Conservation (phyloP, 2,888 invertebrate genomes). For the Tridacna gigas region DNA sequence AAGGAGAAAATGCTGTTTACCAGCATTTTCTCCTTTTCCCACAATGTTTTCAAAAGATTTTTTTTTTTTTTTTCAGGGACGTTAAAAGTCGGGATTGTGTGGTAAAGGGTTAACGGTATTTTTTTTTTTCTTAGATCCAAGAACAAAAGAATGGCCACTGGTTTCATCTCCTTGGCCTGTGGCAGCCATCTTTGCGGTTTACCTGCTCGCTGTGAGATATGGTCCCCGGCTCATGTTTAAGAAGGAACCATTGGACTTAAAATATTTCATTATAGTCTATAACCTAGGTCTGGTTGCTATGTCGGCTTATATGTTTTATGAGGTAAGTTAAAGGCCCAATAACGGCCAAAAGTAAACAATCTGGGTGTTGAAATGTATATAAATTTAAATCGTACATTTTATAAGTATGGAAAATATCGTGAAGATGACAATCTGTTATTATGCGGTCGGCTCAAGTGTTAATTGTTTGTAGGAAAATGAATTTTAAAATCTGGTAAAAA, state of each 20-base stretch:
- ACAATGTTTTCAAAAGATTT: neutral
- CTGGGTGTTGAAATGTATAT: too few species aligned
- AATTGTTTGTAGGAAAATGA: too few species aligned
- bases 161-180: slow-evolving; percentile 95
- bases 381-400: too few species aligned
- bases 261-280: slow-evolving; percentile 92
- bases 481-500: too few species aligned
- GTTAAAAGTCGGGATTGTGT: neutral
- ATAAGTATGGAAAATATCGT: too few species aligned
- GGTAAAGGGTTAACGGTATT: neutral
- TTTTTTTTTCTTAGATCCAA: slow-evolving; percentile 88
- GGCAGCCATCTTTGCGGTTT: slow-evolving; percentile 87
- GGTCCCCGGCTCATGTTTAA: slow-evolving; percentile 94
- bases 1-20: neutral
- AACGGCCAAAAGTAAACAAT: too few species aligned
- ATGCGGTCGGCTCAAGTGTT: too few species aligned
- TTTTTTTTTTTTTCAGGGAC: neutral
- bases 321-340: slow-evolving; percentile 88
- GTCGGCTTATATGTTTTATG: slow-evolving; percentile 93
- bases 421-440: too few species aligned
- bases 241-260: slow-evolving; percentile 91
- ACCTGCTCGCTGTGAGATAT: slow-evolving; percentile 87
- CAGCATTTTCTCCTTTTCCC: neutral
- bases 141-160: slow-evolving; percentile 94
- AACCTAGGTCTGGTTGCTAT: slow-evolving; percentile 93